These are phyloP conservation scores for Poeciliopsis presidionis DNA, from an alignment of 2,797 vertebrate genomes.

Conservation along the genomic window DNA sequence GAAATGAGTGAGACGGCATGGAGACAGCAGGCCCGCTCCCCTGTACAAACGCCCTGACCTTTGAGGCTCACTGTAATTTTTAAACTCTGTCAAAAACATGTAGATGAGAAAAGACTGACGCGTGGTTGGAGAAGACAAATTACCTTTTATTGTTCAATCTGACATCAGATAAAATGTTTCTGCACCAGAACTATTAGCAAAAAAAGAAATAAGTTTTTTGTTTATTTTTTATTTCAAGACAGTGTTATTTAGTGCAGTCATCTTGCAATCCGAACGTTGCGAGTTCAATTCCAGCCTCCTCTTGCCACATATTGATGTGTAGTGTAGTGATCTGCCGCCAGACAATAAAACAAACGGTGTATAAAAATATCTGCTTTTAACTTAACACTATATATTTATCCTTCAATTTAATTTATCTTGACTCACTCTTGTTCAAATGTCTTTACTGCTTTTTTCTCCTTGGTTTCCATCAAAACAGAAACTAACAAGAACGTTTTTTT, in stretches of 20 bases:
- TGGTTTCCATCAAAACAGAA: not conserved
- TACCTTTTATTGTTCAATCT: not conserved
- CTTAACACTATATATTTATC: not conserved
- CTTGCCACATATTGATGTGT: not conserved
- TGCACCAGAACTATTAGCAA: not conserved
- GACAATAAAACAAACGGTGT: not conserved
- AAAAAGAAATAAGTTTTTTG: not conserved
- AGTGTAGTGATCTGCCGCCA: not conserved
- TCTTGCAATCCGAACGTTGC: not conserved
- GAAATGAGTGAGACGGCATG: slow-evolving; percentile 65
- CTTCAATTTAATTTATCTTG: not conserved
- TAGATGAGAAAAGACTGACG: not conserved
- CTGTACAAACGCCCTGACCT: slow-evolving; percentile 59
- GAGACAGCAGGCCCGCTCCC: slow-evolving; percentile 70
- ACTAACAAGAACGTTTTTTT: not conserved
- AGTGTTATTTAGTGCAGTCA: not conserved
- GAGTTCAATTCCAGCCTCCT: not conserved
- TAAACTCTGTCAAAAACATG: slow-evolving; percentile 13
- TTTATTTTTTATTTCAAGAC: not conserved
- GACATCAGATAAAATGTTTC: not conserved
- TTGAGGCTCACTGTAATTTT: slow-evolving; percentile 38
- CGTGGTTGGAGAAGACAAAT: not conserved
- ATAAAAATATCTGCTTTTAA: not conserved
- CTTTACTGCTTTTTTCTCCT: not conserved
- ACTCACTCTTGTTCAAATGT: not conserved